A percentile compares a stretch with the other conserved stretches of the same genome.
Evolutionary conservation across 2,113 vertebrate species (phyloP).

Genomic region (Callospermophilus lateralis): DNA sequence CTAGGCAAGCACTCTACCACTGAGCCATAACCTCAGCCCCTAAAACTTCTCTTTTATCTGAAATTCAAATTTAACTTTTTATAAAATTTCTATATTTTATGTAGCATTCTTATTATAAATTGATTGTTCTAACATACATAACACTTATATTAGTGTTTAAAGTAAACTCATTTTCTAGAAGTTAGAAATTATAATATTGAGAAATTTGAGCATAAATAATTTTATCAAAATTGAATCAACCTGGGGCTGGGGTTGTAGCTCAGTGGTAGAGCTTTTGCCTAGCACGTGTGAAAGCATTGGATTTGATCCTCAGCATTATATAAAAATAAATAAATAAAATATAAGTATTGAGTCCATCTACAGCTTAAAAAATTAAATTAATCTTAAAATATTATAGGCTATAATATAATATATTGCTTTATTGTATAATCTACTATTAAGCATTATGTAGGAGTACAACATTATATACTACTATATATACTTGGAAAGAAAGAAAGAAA

Average conservation of each 20-base stretch:
- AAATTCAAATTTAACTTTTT: constrained; percentile 38
- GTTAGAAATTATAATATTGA: constrained; percentile 1
- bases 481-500: not conserved
- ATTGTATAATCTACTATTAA: not conserved
- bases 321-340: too few species aligned
- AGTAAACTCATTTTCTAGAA: constrained; percentile 52
- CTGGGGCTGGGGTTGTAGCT: not conserved
- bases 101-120: not conserved
- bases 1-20: too few species aligned
- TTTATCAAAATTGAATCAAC: constrained; percentile 26
- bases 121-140: not conserved
- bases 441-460: not conserved
- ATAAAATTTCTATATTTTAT: constrained; percentile 28
- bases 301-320: too few species aligned
- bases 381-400: constrained; percentile 19
- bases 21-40: too few species aligned
- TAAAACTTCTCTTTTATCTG: constrained; percentile 48
- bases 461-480: not conserved
- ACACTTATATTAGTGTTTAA: constrained; percentile 51
- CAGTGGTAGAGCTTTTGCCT: too few species aligned
- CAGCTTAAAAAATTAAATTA: not conserved
- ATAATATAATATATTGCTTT: not conserved
- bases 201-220: not conserved
- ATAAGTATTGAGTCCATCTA: not conserved
- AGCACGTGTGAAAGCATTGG: too few species aligned